Evolutionary conservation across 2,888 invertebrate genomes (phyloP), one percentile per base, ranked within the genome.

Genomic region (Tenthredo mesomela): DNA sequence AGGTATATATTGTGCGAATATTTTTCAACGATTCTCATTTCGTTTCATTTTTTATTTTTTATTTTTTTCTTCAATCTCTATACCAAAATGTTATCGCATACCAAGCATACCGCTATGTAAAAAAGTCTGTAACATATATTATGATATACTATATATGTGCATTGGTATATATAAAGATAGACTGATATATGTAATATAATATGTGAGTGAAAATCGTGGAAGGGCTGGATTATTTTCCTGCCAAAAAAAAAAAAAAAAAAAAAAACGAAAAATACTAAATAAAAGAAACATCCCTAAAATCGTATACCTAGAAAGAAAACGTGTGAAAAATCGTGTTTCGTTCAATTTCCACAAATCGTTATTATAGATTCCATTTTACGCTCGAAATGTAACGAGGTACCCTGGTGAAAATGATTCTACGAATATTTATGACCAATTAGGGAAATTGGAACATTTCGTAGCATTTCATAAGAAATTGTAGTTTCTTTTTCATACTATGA

Each of bases 1-100:
- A 77, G 6, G 12, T 29, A 67, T 33, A 6, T 29, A 85, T 61
- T 85, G 43, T 47, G 15, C 67, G 47, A 43, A 37, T 65, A 83
- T 61, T 85, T 67, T n/a, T 33, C 18, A 43, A 82, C 25, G 21
- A 67, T 65, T 70, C 37, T n/a, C 15, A 18, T 61, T 61, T 67
- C 15, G 10, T 61, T 61, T 67, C 7, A 54, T 54, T 54, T 50
- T 85, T 75, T n/a, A 4, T 84, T 50, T 21, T 33, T 65, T 50
- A 9, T 25, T 65, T 37, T 37, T 58, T 84, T 84, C 15, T 12
- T 65, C 5, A 47, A 21, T 67, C 33, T 25, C 2, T 33, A 33
- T 25, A 61, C 9, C 25, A 25, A 61, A 61, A 9, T 61, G 5
- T 61, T 25, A 29, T 29, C 67, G 6, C 33, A 67, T 67, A 15